phyloP scores from a whole-genome alignment of 2,888 invertebrate genomes.

The Sminthurides aquaticus region DNA sequence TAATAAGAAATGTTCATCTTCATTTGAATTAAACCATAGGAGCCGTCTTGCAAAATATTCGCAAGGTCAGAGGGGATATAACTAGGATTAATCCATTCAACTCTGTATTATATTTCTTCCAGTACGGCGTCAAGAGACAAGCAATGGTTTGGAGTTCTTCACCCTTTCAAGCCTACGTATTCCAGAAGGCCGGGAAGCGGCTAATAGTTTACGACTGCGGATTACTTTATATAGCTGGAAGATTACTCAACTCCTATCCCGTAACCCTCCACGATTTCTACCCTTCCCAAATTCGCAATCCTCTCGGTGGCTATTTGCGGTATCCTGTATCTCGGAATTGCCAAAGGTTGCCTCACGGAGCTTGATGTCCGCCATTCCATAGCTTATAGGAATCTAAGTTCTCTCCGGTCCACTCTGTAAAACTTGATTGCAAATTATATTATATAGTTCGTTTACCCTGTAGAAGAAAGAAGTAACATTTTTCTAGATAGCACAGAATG shows the following conservation, averaged over 20 bases:
- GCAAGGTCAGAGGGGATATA: no score
- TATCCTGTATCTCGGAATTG: constrained; percentile 9
- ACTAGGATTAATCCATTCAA: no score
- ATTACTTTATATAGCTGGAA: constrained; percentile 12
- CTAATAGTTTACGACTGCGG: constrained; percentile 16
- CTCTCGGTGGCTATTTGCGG: constrained; percentile 10
- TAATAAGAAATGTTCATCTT: no score
- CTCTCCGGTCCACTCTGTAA: neutral
- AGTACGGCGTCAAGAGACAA: constrained; percentile 23
- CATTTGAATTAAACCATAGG: no score
- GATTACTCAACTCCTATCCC: constrained; percentile 13
- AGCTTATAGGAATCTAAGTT: neutral
- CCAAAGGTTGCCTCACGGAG: no score
- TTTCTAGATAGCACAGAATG: neutral
- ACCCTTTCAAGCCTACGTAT: constrained; percentile 14
- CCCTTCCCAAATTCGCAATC: constrained; percentile 8
- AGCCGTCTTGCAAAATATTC: no score
- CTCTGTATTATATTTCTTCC: no score
- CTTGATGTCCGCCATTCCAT: neutral
- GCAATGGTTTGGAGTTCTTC: constrained; percentile 14
- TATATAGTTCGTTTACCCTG: no score
- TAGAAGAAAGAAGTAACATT: no score
- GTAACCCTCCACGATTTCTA: constrained; percentile 4
- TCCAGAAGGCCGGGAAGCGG: constrained; percentile 13
- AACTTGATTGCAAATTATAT: neutral